Conservation (phyloP, 2,888 invertebrate genomes). For the Spicauda simplicius region DNA sequence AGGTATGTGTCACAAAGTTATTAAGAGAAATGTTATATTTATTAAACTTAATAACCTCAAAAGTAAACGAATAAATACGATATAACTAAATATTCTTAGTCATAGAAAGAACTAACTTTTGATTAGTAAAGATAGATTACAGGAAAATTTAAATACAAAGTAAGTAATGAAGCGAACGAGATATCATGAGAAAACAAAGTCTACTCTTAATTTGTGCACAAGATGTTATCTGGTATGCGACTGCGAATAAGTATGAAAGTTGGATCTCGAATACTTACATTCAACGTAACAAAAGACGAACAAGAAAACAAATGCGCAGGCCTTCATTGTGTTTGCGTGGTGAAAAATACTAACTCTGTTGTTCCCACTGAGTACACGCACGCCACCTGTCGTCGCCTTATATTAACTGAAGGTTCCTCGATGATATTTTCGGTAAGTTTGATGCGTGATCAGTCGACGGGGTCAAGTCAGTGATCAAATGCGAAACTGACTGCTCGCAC, state of each 20-base stretch:
- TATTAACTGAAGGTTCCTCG: slow-evolving; percentile 31
- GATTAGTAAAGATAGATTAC: slow-evolving; percentile 2
- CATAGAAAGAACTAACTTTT: no score
- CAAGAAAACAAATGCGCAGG: slow-evolving; percentile 57
- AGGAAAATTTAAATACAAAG: slow-evolving; percentile 19
- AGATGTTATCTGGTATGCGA: slow-evolving; percentile 41
- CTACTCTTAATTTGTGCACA: slow-evolving; percentile 40
- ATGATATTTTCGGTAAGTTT: slow-evolving; percentile 39
- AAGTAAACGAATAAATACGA: background rate
- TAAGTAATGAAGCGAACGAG: slow-evolving; percentile 23
- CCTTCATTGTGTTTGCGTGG: slow-evolving; percentile 59
- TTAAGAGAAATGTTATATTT: background rate
- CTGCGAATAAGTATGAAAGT: slow-evolving; percentile 39
- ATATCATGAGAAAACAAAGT: slow-evolving; percentile 32
- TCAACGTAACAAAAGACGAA: slow-evolving; percentile 62
- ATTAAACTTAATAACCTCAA: no score
- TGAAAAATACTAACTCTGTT: background rate
- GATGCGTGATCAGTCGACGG: slow-evolving; percentile 33
- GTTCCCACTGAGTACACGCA: slow-evolving; percentile 34
- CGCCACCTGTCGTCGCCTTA: slow-evolving; percentile 30
- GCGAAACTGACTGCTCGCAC: slow-evolving; percentile 19
- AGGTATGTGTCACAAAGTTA: background rate
- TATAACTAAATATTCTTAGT: no score
- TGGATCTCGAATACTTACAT: slow-evolving; percentile 61
- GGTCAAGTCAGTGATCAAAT: slow-evolving; percentile 43